A percentile compares a stretch with the other conserved stretches of the same genome.
phyloP scores from a whole-genome alignment of 1,140 invertebrate species.

The Papilio glaucus region DNA sequence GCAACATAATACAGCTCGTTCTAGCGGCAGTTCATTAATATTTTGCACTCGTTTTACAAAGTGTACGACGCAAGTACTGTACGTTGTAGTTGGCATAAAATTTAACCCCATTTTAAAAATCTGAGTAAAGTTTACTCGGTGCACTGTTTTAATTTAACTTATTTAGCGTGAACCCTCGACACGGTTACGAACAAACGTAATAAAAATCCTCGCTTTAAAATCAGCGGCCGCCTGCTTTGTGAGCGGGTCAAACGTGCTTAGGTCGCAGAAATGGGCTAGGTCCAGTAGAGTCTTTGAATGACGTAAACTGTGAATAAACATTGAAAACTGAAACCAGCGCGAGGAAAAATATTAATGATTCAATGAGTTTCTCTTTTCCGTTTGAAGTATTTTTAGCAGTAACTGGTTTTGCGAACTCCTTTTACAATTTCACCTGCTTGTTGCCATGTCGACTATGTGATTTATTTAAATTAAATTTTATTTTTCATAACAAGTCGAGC shows the following conservation, averaged over 20 bases:
- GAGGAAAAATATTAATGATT: slow-evolving; percentile 1
- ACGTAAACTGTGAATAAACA: neutral
- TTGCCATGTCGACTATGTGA: too few relatives aligned
- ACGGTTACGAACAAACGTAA: slow-evolving; percentile 19
- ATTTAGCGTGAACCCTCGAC: slow-evolving; percentile 20
- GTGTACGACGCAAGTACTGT: neutral
- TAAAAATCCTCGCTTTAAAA: slow-evolving; percentile 16
- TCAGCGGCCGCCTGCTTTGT: neutral
- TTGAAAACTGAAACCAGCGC: too few relatives aligned
- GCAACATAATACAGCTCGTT: neutral
- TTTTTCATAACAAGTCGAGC: too few relatives aligned
- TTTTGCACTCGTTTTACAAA: neutral
- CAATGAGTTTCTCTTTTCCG: neutral
- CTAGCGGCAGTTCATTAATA: neutral
- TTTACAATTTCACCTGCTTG: too few relatives aligned
- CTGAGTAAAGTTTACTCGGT: slow-evolving; percentile 5
- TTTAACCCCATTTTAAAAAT: slow-evolving; percentile 24
- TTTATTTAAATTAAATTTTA: too few relatives aligned
- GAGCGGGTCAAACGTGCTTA: neutral
- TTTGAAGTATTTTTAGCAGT: neutral
- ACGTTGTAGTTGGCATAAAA: slow-evolving; percentile 3
- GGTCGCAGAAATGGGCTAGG: neutral
- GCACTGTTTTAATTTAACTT: slow-evolving; percentile 26
- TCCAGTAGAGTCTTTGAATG: neutral
- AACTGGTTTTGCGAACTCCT: neutral